Percentiles rank a stretch among this genome's conserved stretches.
These are phyloP conservation scores for Unio delphinus DNA, from an alignment of 2,888 invertebrate genomes.

Conservation along the genomic window DNA sequence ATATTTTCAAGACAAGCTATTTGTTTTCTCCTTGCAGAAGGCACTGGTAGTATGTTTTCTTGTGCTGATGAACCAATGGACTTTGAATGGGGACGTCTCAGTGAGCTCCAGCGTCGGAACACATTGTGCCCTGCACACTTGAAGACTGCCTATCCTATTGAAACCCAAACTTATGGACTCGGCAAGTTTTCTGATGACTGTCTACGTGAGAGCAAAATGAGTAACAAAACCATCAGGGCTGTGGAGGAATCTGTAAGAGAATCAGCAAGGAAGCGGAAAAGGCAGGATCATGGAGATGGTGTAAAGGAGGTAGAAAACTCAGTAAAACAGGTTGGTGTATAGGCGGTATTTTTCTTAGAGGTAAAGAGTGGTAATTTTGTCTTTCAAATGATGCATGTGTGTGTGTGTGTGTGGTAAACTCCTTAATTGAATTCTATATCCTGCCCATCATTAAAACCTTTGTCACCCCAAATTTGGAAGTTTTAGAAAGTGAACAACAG, in stretches of 20 bases:
- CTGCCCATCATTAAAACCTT: too few relatives aligned
- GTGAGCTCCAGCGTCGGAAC: slow-evolving; percentile 69
- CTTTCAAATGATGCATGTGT: too few relatives aligned
- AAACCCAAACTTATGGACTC: slow-evolving; percentile 55
- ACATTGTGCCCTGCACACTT: slow-evolving; percentile 71
- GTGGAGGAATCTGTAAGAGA: slow-evolving; percentile 14
- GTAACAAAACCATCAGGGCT: slow-evolving; percentile 13
- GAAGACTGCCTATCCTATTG: slow-evolving; percentile 70
- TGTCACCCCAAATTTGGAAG: too few relatives aligned
- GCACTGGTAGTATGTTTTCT: slow-evolving; percentile 52
- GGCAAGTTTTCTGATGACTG: slow-evolving; percentile 34
- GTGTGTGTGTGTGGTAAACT: too few relatives aligned
- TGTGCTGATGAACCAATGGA: slow-evolving; percentile 65
- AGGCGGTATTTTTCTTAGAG: too few relatives aligned
- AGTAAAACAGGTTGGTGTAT: too few relatives aligned
- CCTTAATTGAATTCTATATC: too few relatives aligned
- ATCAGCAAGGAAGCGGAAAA: slow-evolving; percentile 39
- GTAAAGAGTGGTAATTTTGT: too few relatives aligned
- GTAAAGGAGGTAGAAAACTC: too few relatives aligned
- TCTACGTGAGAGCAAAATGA: slow-evolving; percentile 36
- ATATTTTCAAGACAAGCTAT: background rate
- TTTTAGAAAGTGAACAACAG: too few relatives aligned
- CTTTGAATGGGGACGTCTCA: slow-evolving; percentile 61
- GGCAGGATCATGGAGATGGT: slow-evolving; percentile 2
- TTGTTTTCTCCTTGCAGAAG: slow-evolving; percentile 27